Base-by-base conservation (phyloP, 2,113 vertebrate species). In the Hymenochirus boettgeri region DNA sequence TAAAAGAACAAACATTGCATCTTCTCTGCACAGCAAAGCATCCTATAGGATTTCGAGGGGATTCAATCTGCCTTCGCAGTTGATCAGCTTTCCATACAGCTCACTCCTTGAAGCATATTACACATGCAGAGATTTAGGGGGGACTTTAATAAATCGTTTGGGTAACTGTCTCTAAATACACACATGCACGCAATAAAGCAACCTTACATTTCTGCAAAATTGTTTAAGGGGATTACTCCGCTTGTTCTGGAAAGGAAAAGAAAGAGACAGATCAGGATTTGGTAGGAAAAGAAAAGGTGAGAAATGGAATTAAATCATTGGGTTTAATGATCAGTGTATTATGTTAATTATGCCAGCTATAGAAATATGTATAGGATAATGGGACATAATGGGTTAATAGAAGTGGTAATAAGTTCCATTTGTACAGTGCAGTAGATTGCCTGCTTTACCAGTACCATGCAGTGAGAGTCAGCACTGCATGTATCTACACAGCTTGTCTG, bases 171-270 rank as follows among this genome's bases (percentile, higher is more conserved):
- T 88, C 85, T 88, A 90, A 90, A 94, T 84, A 92, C 84, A 82
- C 90, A 90, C 93, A 98, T 92, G 91, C 93, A 95, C 89, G 88
- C 89, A 86, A 86, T 83, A 83, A 89, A 92, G 91, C 82, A 91
- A 92, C 89, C 90, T 91, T 84, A 91, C 87, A 88, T 84, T 81
- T 88, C 90, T 92, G 91, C 85, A 87, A 83, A 88, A 88, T 86
- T 86, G 82, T 78, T 86, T 87, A 87, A 86, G 78, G 82, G 80
- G 85, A 84, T 93, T 94, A 98, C 89, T 92, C 85, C 85, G 83
- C 86, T 85, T 83, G 91, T 76, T 87, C 96, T 99, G 90, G 76
- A 90, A 92, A 89, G 86, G 81, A 88, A 89, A 90, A 66, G 82
- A 76, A 58, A 76, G 61, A 77, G 56, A 85, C 63, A 81, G 77